Evolutionary conservation across 2,113 vertebrate genomes (phyloP), one percentile per base, ranked within the genome.

Genomic region (Tilapia sparmanii): DNA sequence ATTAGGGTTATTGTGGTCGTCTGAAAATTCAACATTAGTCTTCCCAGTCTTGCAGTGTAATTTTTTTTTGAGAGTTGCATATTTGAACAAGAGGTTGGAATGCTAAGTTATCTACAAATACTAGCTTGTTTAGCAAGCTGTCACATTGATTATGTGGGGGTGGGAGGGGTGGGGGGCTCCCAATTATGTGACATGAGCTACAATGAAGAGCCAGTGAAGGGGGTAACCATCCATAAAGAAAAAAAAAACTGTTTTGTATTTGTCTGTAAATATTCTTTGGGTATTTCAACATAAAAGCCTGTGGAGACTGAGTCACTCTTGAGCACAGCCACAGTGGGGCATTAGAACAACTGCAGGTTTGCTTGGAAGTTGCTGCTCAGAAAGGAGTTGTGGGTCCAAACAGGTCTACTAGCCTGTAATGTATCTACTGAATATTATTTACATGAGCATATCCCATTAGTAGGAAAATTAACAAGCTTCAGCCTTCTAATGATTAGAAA

Each of bases 351-450:
- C 38, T 45, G 1, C 40, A 45, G 22, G 42, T 45, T 73, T 26
- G 38, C 13, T 73, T 24, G 38, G 35, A 42, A 24, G 19, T 4
- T 68, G 11, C 63, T 68, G 63, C 38, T 22, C 13, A 1, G n/a
- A 45, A 42, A 71, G 66, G 66, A 71, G n/a, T 71, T 10, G 38
- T 71, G 66, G 38, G 38, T 73, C 22, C 38, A 73, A 73, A 42
- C 24, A 71, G 8, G 5, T 24, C n/a, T 42, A 7, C 66, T 16
- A 63, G 61, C 31, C 61, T n/a, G 59, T 35, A 35, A 63, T 63
- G 10, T 63, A 35, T 24, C 8, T 45, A 73, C 66, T 45, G 22
- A 0, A 73, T 73, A 7, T 45, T 16, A 45, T 45, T 45, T 71
- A 71, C 35, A 42, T 4, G 66, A 42, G 11, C 66, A 15, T 0